Evolutionary conservation across 2,888 invertebrate genomes (phyloP), one percentile per base, ranked within the genome.

Genomic region (Cylloceria caligata): DNA sequence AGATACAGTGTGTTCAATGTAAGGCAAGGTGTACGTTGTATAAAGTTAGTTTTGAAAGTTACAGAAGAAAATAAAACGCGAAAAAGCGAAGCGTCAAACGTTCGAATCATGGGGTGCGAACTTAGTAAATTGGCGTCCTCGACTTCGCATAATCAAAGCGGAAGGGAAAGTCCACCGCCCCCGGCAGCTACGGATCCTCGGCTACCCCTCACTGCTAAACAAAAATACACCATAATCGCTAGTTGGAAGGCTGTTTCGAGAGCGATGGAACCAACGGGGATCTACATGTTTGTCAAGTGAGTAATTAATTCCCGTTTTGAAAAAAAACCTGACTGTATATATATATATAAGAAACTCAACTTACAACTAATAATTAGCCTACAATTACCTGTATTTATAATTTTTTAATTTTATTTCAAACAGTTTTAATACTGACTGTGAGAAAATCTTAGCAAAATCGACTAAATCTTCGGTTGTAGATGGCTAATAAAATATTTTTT

Each of bases 201-300:
- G 88, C 94, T 97, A 83, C 97, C 97, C 0, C 94, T 98, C 80
- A 97, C 96, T 0, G 97, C 97, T 21, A 96, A 96, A 91, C 97
- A 98, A 94, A 97, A 96, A 93, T 98, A 97, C 93, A 96, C 95
- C 87, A 97, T 98, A 94, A 94, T 97, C 85, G 97, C 98, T 1
- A 97, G 97, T 11, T 98, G 98, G 98, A 97, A 97, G 90, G 98
- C 97, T 34, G 98, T 98, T 88, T 96, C 96, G 85, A 94, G 98
- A 85, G 97, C 97, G 13, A 96, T 98, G 95, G 97, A 97, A 93
- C 95, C 96, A 74, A 98, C 98, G 60, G 98, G 98, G 68, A 96
- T 97, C 87, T 96, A 96, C 93, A 98, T 98, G 98, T 98, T 98
- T 93, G 94, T 97, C 93, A 97, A 96, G 98, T 98, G 94, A 96